Conservation (phyloP, 2,888 invertebrate species). For the Pterostichus niger region DNA sequence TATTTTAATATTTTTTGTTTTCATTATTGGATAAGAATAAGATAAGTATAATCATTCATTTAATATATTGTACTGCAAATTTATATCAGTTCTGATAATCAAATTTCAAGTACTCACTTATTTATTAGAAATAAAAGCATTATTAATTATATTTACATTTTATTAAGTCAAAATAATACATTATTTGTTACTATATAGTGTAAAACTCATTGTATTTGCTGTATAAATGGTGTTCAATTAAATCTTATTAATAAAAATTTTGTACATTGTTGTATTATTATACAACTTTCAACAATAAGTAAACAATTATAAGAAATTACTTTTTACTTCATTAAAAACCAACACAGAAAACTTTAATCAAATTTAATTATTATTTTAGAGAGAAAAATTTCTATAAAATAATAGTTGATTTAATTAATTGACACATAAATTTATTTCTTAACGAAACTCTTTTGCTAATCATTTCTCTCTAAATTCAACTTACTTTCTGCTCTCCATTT, state of each 20-base stretch:
- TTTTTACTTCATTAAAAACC: too few relatives aligned
- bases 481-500: too few relatives aligned
- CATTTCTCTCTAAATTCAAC: too few relatives aligned
- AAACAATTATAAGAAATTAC: too few relatives aligned
- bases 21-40: constrained; percentile 26
- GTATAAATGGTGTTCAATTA: constrained; percentile 19
- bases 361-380: too few relatives aligned
- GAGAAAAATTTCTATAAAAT: too few relatives aligned
- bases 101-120: neutral
- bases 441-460: too few relatives aligned
- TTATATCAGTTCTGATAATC: neutral
- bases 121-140: neutral
- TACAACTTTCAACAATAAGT: too few relatives aligned
- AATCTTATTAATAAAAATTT: neutral
- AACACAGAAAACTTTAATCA: too few relatives aligned
- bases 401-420: too few relatives aligned
- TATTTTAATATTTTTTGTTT: constrained; percentile 31
- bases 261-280: neutral
- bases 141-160: constrained; percentile 8
- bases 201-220: neutral
- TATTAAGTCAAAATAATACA: constrained; percentile 8
- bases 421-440: too few relatives aligned
- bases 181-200: constrained; percentile 9
- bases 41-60: constrained; percentile 11
- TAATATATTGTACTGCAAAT: neutral